phyloP scores from a whole-genome alignment of 2,888 invertebrate species.

The Rugalucina vietnamica region DNA sequence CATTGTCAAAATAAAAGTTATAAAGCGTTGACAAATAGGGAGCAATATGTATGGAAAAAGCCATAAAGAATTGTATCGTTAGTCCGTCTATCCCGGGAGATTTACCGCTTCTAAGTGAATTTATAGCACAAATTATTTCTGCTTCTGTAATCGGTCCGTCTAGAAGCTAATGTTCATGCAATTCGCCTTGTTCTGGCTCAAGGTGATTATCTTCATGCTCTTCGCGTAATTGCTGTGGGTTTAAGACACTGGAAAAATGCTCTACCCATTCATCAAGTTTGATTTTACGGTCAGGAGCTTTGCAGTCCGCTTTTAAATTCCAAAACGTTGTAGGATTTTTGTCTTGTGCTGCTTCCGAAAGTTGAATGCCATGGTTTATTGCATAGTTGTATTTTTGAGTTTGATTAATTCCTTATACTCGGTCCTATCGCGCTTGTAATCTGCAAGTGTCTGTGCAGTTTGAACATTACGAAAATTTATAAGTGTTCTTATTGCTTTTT shows the following conservation, averaged over 20 bases:
- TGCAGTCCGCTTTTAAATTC: background rate
- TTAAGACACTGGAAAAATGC: background rate
- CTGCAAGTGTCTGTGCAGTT: background rate
- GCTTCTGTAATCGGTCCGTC: background rate
- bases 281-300: background rate
- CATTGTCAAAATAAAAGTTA: background rate
- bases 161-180: background rate
- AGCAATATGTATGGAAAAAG: background rate
- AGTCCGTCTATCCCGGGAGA: background rate
- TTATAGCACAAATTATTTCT: background rate
- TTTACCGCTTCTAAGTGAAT: background rate
- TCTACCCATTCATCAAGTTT: slow-evolving; percentile 1
- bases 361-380: background rate
- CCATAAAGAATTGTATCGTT: background rate
- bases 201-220: background rate
- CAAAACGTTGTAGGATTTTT: background rate
- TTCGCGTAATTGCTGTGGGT: background rate
- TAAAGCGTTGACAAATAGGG: background rate
- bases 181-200: background rate
- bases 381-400: background rate
- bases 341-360: background rate
- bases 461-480: background rate
- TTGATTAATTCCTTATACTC: background rate
- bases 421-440: background rate
- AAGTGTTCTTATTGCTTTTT: background rate